These are phyloP conservation scores for Drosophila nikananu DNA, from an alignment of 1,140 invertebrate species.

Conservation along the genomic window DNA sequence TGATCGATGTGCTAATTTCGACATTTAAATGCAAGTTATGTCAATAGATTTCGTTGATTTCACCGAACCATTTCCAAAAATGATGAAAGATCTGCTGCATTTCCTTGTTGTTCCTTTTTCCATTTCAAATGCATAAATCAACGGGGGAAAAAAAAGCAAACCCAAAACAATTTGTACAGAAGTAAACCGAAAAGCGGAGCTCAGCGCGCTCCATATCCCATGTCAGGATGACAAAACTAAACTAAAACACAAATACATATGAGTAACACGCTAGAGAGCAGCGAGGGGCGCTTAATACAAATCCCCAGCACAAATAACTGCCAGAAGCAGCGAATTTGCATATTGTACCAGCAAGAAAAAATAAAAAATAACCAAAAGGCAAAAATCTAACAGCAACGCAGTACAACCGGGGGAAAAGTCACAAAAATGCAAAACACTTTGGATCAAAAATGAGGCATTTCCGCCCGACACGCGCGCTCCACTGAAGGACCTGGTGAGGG, in stretches of 20 bases:
- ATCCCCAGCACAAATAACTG: constrained; percentile 79
- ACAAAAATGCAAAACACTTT: constrained; percentile 83
- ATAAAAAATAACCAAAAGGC: constrained; percentile 61
- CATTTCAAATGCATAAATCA: constrained; percentile 46
- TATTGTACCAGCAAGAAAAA: constrained; percentile 64
- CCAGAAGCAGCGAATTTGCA: constrained; percentile 72
- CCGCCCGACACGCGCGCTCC: constrained; percentile 69
- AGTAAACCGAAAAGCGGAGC: constrained; percentile 33
- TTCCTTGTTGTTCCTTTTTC: neutral
- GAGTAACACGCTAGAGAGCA: constrained; percentile 57
- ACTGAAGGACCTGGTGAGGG: constrained; percentile 16
- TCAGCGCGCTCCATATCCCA: constrained; percentile 39
- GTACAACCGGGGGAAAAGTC: constrained; percentile 39
- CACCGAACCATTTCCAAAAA: constrained; percentile 34
- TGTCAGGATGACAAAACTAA: constrained; percentile 74
- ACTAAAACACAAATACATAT: constrained; percentile 79
- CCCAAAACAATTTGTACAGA: constrained; percentile 49
- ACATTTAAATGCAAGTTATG: constrained; percentile 6
- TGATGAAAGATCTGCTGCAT: neutral
- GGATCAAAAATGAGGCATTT: constrained; percentile 77
- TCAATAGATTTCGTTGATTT: constrained; percentile 32
- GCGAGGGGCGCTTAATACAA: constrained; percentile 65
- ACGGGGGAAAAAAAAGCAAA: constrained; percentile 1
- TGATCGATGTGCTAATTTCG: constrained; percentile 14
- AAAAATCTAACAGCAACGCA: constrained; percentile 31